Evolutionary conservation across 2,113 vertebrate species (phyloP), one percentile per base, ranked within the genome.

Genomic region (Cephalopterus ornatus): DNA sequence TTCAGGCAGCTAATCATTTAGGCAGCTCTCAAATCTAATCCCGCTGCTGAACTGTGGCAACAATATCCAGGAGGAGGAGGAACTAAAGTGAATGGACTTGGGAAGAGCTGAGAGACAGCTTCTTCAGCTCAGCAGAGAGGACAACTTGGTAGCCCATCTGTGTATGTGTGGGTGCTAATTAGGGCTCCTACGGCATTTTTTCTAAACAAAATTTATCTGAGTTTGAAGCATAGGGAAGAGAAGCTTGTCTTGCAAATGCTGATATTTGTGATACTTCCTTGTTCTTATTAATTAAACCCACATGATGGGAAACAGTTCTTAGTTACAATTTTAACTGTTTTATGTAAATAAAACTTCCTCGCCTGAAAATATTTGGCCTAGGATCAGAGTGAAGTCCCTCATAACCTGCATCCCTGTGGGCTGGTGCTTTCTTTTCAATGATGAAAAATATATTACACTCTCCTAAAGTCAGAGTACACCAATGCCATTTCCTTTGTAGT

Each of bases 401-500:
- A 63, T 96, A 95, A 98, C 95, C 96, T 97, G 94, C 86, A 92
- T 98, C 82, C 94, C 96, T 93, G 91, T 98, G 97, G 97, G 95
- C 94, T 96, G 83, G 63, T 95, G 87, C 92, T 97, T 97, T 97
- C 85, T 94, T 97, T 96, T 96, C 87, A 66, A 80, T 90, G 95
- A 95, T 97, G 94, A 96, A 97, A 96, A 98, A 96, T 97, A 97
- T 93, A 97, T 95, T 95, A 91, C 88, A 84, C 96, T 97, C 91
- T 97, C 92, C 95, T 97, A 67, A 97, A 97, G 91, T 97, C 86
- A 85, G 88, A 94, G 81, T 97, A 93, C 86, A 94, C 89, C 94
- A 95, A 44, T 97, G 87, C 95, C 94, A 89, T 97, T 97, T 97
- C 94, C 96, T 98, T 97, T 98, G 97, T 98, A 97, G 93, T 97